Base-by-base conservation (phyloP, 2,888 invertebrate genomes). In the Chalcis sispes region DNA sequence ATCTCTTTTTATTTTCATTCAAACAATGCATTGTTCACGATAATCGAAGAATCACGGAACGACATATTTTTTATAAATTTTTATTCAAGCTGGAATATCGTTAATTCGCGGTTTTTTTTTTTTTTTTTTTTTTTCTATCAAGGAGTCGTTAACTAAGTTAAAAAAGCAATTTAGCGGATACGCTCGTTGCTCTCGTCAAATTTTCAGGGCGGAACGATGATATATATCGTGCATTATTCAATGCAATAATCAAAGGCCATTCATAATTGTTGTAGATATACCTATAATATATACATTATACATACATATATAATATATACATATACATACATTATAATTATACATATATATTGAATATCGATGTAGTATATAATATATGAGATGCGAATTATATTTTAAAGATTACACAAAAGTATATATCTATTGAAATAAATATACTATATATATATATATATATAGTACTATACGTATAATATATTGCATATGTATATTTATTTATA, bases 231-330 rank as follows among this genome's bases (percentile, higher is more conserved):
- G 85, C 84, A 83, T 82, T 82, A 83, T 82, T 85, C 85, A 84
- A 85, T 84, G 85, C 85, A 84, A 83, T 84, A 84, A 84, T 85
- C 84, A 84, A 86, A 86, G 86, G 86, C 86, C 85, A 87, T 87
- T 86, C 83, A 83, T 85, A 77, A 80, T 72, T 75, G 74, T 79
- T 77, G 65, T 80, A 67, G 61, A 2, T 42, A 15, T 42, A 42
- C 7, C 15, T 42, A 42, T 42, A 46, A 66, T 13, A 20, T 36
- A 52, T 20, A 25, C 36, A 58, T 79, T 58, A 54, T 61, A 77
- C 77, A 77, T 77, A 66, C 32, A 66, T 36, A 58, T 61, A 69
- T 23, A 66, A 58, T 64, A 18, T 23, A 52, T 36, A 52, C n/a
- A 52, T 52, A 29, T 27, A 18, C 48, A 48, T 48, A 25, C 15